Percentiles rank a stretch among this genome's conserved stretches.
These are phyloP conservation scores for Agrypnus murinus DNA, from an alignment of 2,888 invertebrate species.

Conservation along the genomic window DNA sequence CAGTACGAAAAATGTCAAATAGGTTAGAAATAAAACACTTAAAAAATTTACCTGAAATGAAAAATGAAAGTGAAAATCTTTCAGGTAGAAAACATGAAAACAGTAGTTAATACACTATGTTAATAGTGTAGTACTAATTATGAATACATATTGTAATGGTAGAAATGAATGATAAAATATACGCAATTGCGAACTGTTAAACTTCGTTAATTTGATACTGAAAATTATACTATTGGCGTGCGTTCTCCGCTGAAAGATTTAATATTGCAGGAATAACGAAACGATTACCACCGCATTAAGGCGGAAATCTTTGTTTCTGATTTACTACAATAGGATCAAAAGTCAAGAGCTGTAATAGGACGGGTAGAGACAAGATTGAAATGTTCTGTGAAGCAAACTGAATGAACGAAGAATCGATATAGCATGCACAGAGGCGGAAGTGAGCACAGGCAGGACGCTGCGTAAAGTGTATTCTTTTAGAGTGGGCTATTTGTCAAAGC, in stretches of 20 bases:
- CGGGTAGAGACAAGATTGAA: conserved; percentile 61
- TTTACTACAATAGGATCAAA: conserved; percentile 45
- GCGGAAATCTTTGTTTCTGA: conserved; percentile 45
- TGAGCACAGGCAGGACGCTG: conserved; percentile 54
- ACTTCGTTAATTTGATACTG: no score
- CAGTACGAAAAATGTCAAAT: no score
- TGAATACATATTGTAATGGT: no score
- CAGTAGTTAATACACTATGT: no score
- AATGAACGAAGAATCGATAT: conserved; percentile 62
- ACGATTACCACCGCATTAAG: conserved; percentile 32
- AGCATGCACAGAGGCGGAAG: conserved; percentile 62
- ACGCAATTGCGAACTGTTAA: no score
- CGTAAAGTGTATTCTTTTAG: conserved; percentile 61
- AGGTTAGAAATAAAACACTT: no score
- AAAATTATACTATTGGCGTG: no score
- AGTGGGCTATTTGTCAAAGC: conserved; percentile 62
- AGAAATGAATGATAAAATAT: no score
- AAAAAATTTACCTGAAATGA: no score
- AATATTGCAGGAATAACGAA: conserved; percentile 24
- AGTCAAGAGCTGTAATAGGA: conserved; percentile 51
- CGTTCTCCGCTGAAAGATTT: not conserved
- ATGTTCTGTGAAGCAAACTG: conserved; percentile 63
- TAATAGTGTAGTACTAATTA: no score
- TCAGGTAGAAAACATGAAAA: no score
- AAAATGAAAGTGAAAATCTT: no score